A percentile compares a stretch with the other conserved stretches of the same genome.
phyloP scores from a whole-genome alignment of 1,140 invertebrate species.

The Melitaea cinxia region DNA sequence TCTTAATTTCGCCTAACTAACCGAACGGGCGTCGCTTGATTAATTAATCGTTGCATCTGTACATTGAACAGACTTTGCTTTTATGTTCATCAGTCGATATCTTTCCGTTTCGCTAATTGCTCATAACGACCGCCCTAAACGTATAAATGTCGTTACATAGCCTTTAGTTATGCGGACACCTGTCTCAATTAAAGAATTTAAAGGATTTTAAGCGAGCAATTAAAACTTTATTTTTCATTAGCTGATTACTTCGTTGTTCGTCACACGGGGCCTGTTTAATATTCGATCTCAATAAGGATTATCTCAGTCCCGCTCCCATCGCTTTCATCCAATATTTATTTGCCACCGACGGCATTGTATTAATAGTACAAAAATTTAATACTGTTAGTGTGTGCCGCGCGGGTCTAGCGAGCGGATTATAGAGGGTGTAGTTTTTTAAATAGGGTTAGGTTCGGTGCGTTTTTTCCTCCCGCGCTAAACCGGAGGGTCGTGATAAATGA shows the following conservation, averaged over 20 bases:
- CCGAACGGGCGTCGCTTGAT: conserved; percentile 42
- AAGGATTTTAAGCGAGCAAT: conserved; percentile 9
- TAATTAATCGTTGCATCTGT: conserved; percentile 27
- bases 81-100: conserved; percentile 9
- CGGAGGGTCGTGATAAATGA: conserved; percentile 81
- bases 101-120: conserved; percentile 15
- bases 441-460: conserved; percentile 61
- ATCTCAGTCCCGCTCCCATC: conserved; percentile 50
- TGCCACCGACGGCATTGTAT: conserved; percentile 66
- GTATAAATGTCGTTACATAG: conserved; percentile 1
- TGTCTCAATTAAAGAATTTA: not conserved
- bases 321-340: conserved; percentile 78
- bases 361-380: conserved; percentile 78
- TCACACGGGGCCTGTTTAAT: conserved; percentile 47
- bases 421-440: conserved; percentile 75
- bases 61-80: conserved; percentile 4
- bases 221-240: conserved; percentile 25
- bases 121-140: not conserved
- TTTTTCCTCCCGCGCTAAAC: conserved; percentile 57
- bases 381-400: conserved; percentile 70
- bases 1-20: conserved; percentile 62
- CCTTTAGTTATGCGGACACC: conserved; percentile 3
- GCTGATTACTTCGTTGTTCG: conserved; percentile 36
- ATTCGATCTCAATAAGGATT: conserved; percentile 66
- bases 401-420: conserved; percentile 68